phyloP scores from a whole-genome alignment of 2,888 invertebrate species.

The Globia sparganii region DNA sequence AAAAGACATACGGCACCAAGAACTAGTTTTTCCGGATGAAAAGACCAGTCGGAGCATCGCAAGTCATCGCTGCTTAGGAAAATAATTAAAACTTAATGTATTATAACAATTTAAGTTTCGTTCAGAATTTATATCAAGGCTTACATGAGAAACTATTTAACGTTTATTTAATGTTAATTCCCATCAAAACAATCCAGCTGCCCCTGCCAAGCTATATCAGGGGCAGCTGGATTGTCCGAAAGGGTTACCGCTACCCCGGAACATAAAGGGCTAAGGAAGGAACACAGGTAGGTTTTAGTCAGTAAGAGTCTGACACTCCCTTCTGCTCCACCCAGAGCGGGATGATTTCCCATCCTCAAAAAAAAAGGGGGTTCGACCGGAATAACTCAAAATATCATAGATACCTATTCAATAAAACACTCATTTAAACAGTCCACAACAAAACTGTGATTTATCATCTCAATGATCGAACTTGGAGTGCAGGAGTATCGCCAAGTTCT shows the following conservation, averaged over 20 bases:
- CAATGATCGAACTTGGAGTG: conserved; percentile 61
- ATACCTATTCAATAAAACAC: conserved; percentile 29
- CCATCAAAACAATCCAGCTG: no score
- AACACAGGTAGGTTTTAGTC: no score
- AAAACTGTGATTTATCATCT: conserved; percentile 64
- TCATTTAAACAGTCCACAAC: conserved; percentile 27
- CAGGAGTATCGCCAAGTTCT: conserved; percentile 67
- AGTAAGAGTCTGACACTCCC: no score
- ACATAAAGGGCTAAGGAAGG: no score
- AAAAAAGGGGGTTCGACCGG: no score
- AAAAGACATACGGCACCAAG: no score
- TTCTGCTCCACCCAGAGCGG: no score
- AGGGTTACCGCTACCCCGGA: no score
- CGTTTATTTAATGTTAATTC: background rate
- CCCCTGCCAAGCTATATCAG: no score
- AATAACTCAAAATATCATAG: background rate
- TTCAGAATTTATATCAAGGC: background rate
- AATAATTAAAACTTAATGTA: background rate
- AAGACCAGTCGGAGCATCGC: background rate
- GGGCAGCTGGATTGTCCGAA: no score
- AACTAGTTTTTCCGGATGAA: background rate
- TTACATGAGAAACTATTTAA: background rate
- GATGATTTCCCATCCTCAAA: no score
- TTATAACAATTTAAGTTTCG: background rate
- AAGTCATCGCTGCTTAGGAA: background rate